Evolutionary conservation across 2,888 invertebrate genomes (phyloP), one percentile per base, ranked within the genome.

Genomic region (Trisateles emortualis): DNA sequence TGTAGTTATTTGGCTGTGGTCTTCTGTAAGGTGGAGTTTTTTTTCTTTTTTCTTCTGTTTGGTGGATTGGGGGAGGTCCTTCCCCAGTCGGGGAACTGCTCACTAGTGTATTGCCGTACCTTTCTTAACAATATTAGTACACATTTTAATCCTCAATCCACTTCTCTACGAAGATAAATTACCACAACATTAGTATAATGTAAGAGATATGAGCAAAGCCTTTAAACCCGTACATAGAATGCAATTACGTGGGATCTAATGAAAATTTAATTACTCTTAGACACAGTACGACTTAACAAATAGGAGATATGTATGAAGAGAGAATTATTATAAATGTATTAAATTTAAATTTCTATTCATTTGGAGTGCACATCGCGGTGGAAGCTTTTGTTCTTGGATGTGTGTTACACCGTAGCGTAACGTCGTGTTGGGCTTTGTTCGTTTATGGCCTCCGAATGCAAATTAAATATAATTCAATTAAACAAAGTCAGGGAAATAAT

Each of bases 301-400:
- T n/a, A n/a, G 4, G 19, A 19, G 33, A 11, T 30, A 11, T 4
- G 8, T 26, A 26, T 26, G 26, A 51, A 42, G 26, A 41, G 50
- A 56, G 45, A 50, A 62, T 55, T 67, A 66, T 66, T 59, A 66
- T 59, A 59, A 50, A 66, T 56, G 56, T 54, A 59, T 64, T 66
- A 59, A 54, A 49, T 56, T 68, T 46, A 53, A 66, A 64, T 66
- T 68, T 64, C 54, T 19, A 36, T 36, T 36, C 51, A 64, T 66
- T 66, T 53, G 35, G 52, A 59, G 47, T 68, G 59, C 50, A 63
- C 29, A 36, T 19, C n/a, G 17, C 26, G 36, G 17, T 19, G 10
- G 44, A 13, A 26, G 14, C 49, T 47, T 55, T 56, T 51, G 57
- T 57, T 17, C n/a, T n/a, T 0, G 40, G 35, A 22, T 2, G 35